These are phyloP conservation scores for Reticulitermes speratus DNA, from an alignment of 1,140 invertebrate species.

Conservation along the genomic window DNA sequence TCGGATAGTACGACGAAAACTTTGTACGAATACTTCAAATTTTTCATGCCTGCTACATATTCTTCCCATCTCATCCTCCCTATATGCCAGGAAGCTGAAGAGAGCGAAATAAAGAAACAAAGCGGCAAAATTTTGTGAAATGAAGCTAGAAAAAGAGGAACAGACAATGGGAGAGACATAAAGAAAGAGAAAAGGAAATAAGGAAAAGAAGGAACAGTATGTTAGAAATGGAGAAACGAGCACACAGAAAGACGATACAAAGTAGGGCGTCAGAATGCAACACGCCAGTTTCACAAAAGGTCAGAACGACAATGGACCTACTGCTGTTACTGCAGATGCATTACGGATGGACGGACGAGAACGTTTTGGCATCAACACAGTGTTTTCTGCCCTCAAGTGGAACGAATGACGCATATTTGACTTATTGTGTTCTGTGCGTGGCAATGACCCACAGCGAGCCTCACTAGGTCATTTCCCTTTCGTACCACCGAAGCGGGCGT, in stretches of 20 bases:
- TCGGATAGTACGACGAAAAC: no score
- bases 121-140: not conserved
- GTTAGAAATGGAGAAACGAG: not conserved
- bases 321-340: not conserved
- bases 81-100: not conserved
- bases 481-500: not conserved
- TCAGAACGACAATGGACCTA: not conserved
- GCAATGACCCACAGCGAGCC: not conserved
- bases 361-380: not conserved
- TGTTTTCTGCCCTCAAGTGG: not conserved
- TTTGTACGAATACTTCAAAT: no score
- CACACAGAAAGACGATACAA: not conserved
- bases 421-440: not conserved
- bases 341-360: no score
- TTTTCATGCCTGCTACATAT: no score
- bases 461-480: slow-evolving; percentile 6
- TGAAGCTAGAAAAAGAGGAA: no score
- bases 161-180: not conserved
- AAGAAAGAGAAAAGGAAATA: not conserved
- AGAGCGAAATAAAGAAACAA: not conserved
- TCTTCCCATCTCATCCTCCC: no score
- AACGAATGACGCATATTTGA: no score
- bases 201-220: not conserved
- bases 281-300: not conserved
- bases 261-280: not conserved